phyloP scores from a whole-genome alignment of 2,797 vertebrate genomes.

The Hydrocynus forskahlii region DNA sequence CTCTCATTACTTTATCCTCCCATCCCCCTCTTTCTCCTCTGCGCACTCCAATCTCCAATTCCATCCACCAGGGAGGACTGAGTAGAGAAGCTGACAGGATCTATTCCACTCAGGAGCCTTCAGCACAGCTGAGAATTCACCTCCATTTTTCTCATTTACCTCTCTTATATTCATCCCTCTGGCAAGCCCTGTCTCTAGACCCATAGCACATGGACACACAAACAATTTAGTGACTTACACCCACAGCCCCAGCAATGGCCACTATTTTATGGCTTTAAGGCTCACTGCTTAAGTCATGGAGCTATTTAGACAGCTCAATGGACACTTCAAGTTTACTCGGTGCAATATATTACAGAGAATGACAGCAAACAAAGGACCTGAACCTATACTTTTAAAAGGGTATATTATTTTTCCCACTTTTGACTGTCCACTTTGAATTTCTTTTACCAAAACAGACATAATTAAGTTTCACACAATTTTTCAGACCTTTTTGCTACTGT shows the following conservation, averaged over 20 bases:
- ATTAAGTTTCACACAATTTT: too few relatives aligned
- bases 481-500: too few relatives aligned
- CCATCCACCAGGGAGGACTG: slow-evolving; percentile 36
- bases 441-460: too few relatives aligned
- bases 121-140: slow-evolving; percentile 12
- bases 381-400: too few relatives aligned
- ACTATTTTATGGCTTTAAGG: slow-evolving; percentile 15
- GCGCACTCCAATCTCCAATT: slow-evolving; percentile 34
- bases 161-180: slow-evolving; percentile 32
- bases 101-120: slow-evolving; percentile 43
- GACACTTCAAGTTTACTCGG: neutral
- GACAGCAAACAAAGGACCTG: neutral
- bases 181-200: slow-evolving; percentile 25
- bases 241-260: slow-evolving; percentile 1
- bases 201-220: neutral
- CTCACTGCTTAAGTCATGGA: slow-evolving; percentile 1
- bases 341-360: neutral
- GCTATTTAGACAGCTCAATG: neutral
- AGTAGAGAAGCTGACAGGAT: slow-evolving; percentile 53
- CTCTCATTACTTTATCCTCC: slow-evolving; percentile 33
- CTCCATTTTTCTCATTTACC: slow-evolving; percentile 32
- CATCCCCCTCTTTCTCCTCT: neutral
- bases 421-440: too few relatives aligned
- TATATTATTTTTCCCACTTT: too few relatives aligned
- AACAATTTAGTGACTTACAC: neutral